Conservation (phyloP, 2,113 vertebrate genomes). For the Bos indicus region DNA sequence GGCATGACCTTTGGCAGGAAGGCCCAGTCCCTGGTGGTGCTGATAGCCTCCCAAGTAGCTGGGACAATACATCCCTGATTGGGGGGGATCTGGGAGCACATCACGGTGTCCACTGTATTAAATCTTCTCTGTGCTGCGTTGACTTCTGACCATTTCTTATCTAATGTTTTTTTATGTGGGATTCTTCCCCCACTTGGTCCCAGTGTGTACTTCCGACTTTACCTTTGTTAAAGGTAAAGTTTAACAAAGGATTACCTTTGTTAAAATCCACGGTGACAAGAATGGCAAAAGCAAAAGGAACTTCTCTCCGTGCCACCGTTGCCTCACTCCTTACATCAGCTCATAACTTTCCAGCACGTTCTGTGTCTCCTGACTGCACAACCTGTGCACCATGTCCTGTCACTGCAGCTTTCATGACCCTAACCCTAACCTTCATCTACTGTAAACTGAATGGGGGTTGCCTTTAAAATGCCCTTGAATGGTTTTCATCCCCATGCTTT, state of each 20-base stretch:
- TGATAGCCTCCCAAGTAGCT: background rate
- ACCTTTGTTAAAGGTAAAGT: too few relatives aligned
- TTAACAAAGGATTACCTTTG: too few relatives aligned
- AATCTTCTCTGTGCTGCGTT: fast-evolving
- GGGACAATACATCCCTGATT: background rate
- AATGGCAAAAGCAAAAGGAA: background rate
- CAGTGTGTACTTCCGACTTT: background rate
- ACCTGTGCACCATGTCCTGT: background rate
- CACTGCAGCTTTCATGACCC: background rate
- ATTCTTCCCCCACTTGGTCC: background rate
- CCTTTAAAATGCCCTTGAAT: background rate
- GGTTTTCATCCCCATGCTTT: background rate
- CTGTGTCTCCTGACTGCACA: fast-evolving
- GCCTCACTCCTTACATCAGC: background rate
- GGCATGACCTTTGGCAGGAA: background rate
- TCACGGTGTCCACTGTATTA: fast-evolving
- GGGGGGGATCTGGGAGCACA: background rate
- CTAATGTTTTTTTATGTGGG: background rate
- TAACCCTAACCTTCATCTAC: background rate
- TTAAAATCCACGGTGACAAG: background rate
- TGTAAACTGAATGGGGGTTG: background rate
- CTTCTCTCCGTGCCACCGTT: background rate
- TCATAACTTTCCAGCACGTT: background rate
- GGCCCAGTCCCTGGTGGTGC: background rate
- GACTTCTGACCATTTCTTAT: background rate